Evolutionary conservation across 2,888 invertebrate genomes (phyloP), one percentile per base, ranked within the genome.

Genomic region (Cryptus viduatorius): DNA sequence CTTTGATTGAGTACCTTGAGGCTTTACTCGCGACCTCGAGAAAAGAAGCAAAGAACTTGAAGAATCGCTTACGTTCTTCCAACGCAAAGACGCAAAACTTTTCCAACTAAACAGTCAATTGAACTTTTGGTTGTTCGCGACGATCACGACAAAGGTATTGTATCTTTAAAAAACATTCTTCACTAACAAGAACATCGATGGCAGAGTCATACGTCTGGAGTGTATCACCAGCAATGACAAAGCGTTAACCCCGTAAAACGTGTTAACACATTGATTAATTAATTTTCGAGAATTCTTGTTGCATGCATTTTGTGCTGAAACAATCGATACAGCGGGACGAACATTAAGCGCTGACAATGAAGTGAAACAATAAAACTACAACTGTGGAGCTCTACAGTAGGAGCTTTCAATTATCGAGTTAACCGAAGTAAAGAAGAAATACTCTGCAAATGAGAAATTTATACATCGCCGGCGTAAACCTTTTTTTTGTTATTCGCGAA

Each of bases 21-120:
- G 61, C 61, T 29, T 48, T 46, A 46, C 73, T 31, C n/a, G 61
- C 29, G 61, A 48, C 61, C 48, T 75, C 46, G 48, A 73, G 44
- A n/a, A 59, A 64, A 16, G 48, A 64, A 75, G 48, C 31, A 48
- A 37, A 0, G 73, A 73, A 4, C 16, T 53, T 31, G 31, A 69
- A 69, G 31, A n/a, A 31, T 50, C 16, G 50, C 37, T 37, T 10
- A 42, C 53, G 8, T 16, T 16, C 53, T 53, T 53, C 53, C 53
- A 8, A 16, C 53, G 16, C 8, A 1, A 10, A 19, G 53, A 53
- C n/a, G n/a, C n/a, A n/a, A n/a, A n/a, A n/a, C 16, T 10, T 53
- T 16, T 8, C 53, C 53, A 53, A 53, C 53, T 8, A 16, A 19
- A 53, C 19, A 8, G 16, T 53, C 7, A 8, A 8, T 16, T 16